These are phyloP conservation scores for Anarhynchus alexandrinus DNA, from an alignment of 2,113 vertebrate genomes.

Conservation along the genomic window DNA sequence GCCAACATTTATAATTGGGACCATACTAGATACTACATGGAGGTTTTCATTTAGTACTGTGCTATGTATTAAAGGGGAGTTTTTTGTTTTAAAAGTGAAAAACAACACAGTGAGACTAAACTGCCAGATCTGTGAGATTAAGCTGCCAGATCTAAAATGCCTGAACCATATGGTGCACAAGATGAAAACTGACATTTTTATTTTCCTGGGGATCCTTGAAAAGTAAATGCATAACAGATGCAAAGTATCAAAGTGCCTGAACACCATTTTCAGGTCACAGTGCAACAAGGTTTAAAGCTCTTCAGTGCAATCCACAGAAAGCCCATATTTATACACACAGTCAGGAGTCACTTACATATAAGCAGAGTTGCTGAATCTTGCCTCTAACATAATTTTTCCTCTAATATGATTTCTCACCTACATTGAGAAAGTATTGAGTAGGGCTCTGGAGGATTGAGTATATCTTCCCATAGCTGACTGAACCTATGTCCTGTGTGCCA, in stretches of 20 bases:
- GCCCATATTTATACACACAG: not conserved
- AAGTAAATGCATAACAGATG: slow-evolving; percentile 22
- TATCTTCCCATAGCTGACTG: not conserved
- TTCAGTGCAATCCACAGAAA: not conserved
- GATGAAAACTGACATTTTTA: slow-evolving; percentile 48
- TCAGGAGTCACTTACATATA: not conserved
- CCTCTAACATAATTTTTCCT: not conserved
- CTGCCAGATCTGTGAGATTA: not conserved
- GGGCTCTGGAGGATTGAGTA: not conserved
- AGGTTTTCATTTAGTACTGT: not conserved
- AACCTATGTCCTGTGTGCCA: not conserved
- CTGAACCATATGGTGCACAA: not conserved
- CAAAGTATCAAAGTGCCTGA: not conserved
- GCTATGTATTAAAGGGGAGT: not conserved
- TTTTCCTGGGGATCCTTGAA: slow-evolving; percentile 24
- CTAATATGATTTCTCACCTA: not conserved
- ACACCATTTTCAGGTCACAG: not conserved
- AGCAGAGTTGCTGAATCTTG: not conserved
- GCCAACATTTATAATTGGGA: not conserved
- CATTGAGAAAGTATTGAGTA: not conserved
- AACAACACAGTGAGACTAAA: not conserved
- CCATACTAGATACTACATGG: not conserved
- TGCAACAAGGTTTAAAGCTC: not conserved
- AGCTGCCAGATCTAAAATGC: not conserved
- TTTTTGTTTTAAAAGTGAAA: not conserved